phyloP scores from a whole-genome alignment of 2,888 invertebrate species.

The Andrena trimmerana region DNA sequence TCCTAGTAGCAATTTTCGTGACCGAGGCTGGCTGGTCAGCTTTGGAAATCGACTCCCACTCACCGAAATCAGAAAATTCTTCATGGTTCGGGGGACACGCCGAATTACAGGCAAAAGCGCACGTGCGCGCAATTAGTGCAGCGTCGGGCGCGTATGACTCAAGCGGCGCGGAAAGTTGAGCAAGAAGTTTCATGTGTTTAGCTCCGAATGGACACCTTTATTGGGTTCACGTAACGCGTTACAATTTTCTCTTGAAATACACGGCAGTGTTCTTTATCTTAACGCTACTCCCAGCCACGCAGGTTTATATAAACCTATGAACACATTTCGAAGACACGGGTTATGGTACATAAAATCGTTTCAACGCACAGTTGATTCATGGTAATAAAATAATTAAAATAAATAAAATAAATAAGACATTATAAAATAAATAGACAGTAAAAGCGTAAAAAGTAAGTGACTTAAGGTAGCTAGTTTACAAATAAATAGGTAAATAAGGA shows the following conservation, averaged over 20 bases:
- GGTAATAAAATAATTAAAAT: background rate
- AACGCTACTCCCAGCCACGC: background rate
- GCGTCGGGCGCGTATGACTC: constrained; percentile 1
- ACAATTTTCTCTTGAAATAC: background rate
- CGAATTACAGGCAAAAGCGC: constrained; percentile 17
- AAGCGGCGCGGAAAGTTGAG: background rate
- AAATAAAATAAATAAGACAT: background rate
- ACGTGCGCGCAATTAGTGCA: constrained; percentile 36
- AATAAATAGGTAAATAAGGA: background rate
- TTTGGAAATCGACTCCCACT: background rate
- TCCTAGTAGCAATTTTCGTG: background rate
- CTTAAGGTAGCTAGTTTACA: no score
- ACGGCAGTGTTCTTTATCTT: background rate
- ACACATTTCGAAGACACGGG: background rate
- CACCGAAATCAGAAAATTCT: background rate
- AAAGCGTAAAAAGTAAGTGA: no score
- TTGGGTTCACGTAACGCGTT: background rate
- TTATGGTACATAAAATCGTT: constrained; percentile 7
- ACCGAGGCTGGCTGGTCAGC: background rate
- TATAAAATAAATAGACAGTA: background rate
- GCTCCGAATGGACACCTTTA: constrained; percentile 1
- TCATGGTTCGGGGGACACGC: constrained; percentile 17
- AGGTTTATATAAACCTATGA: background rate
- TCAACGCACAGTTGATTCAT: background rate
- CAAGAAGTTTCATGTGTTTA: background rate